Percentiles rank a stretch among this genome's conserved stretches.
Conservation (phyloP, 2,113 vertebrate species). For the Upupa epops region DNA sequence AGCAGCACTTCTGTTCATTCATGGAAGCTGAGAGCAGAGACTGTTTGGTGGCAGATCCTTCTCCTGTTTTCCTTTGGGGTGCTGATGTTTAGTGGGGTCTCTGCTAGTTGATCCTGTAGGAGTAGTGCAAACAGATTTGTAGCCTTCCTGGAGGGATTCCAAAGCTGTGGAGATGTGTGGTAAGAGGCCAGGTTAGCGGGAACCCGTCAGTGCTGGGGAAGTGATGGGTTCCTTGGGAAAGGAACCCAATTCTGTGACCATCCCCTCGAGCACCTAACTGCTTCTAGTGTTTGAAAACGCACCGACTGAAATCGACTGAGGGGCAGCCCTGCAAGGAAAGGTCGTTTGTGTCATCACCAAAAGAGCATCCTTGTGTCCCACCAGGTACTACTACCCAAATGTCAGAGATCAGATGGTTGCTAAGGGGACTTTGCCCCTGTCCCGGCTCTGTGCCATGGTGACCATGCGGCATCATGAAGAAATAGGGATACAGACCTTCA, state of each 20-base stretch:
- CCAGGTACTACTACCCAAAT: slow-evolving; percentile 97
- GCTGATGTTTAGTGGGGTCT: background rate
- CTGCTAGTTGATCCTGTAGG: background rate
- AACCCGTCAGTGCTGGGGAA: no score
- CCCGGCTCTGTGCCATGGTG: slow-evolving; percentile 91
- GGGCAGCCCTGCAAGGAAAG: background rate
- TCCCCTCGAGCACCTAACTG: no score
- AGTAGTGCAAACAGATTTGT: background rate
- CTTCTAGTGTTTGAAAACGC: background rate
- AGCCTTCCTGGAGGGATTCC: no score
- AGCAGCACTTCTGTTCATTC: background rate
- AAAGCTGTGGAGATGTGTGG: no score
- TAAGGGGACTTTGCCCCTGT: slow-evolving; percentile 85
- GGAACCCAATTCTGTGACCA: no score
- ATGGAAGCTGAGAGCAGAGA: background rate
- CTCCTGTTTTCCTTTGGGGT: background rate
- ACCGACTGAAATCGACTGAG: background rate
- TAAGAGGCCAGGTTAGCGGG: no score
- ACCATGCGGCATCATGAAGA: slow-evolving; percentile 85
- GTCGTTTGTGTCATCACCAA: background rate
- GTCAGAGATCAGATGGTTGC: slow-evolving; percentile 95
- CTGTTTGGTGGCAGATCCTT: background rate
- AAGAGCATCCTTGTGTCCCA: background rate
- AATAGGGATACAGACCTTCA: slow-evolving; percentile 83
- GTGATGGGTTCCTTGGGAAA: no score